Evolutionary conservation across 2,888 invertebrate species (phyloP).

Genomic region (Candidula unifasciata): DNA sequence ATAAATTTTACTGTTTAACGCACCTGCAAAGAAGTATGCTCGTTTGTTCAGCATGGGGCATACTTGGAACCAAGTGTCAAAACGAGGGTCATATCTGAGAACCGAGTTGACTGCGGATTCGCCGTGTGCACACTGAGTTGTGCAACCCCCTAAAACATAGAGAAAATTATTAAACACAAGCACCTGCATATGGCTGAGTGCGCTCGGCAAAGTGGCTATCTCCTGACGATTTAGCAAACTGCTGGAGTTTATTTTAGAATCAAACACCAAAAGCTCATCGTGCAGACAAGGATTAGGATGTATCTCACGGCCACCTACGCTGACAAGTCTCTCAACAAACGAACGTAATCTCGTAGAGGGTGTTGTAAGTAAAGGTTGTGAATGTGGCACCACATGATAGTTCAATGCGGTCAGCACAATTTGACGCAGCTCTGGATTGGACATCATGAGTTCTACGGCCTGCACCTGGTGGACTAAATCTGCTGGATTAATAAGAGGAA

Average conservation of each 20-base stretch:
- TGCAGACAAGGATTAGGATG: conserved; percentile 77
- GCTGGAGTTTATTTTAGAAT: conserved; percentile 75
- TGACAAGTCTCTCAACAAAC: conserved; percentile 73
- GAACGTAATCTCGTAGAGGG: conserved; percentile 72
- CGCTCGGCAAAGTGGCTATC: conserved; percentile 75
- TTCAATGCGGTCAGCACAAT: conserved; percentile 77
- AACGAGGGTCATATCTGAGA: conserved; percentile 76
- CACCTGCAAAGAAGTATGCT: conserved; percentile 78
- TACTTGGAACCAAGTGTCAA: conserved; percentile 76
- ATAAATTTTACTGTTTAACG: conserved; percentile 73
- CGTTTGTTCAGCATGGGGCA: conserved; percentile 76
- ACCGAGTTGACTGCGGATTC: conserved; percentile 78
- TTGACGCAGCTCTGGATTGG: conserved; percentile 73
- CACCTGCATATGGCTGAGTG: conserved; percentile 78
- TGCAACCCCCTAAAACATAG: conserved; percentile 77
- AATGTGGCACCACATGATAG: conserved; percentile 78
- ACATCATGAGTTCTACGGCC: conserved; percentile 76
- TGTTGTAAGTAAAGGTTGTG: conserved; percentile 74
- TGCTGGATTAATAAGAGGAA: conserved; percentile 75
- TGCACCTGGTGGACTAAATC: conserved; percentile 77
- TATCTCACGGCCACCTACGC: conserved; percentile 77
- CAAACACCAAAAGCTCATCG: conserved; percentile 76
- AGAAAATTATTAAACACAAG: conserved; percentile 77
- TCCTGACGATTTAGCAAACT: conserved; percentile 75
- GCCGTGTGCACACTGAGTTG: conserved; percentile 78